A percentile compares a stretch with the other conserved stretches of the same genome.
phyloP scores from a whole-genome alignment of 2,797 vertebrate species.

The Lateolabrax maculatus region DNA sequence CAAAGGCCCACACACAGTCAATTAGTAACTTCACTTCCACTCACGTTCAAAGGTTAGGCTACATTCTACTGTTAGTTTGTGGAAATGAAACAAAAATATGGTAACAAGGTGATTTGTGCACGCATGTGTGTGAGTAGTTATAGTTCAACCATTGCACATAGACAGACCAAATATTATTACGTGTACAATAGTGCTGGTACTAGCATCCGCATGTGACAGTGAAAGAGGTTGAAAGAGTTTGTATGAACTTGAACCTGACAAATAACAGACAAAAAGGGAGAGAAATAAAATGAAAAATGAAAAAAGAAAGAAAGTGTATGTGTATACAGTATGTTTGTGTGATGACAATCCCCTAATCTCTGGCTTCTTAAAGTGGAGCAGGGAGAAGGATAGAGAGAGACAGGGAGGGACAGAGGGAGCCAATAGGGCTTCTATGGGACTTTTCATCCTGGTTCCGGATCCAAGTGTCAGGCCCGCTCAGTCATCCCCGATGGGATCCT shows the following conservation, averaged over 20 bases:
- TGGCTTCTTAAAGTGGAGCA: constrained; percentile 13
- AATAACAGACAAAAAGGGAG: neutral
- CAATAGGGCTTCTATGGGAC: constrained; percentile 34
- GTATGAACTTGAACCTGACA: neutral
- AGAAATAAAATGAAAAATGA: neutral
- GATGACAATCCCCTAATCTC: neutral
- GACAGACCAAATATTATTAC: neutral
- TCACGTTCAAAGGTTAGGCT: constrained; percentile 68
- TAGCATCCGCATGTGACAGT: neutral
- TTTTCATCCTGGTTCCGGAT: constrained; percentile 63
- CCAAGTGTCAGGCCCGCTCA: constrained; percentile 57
- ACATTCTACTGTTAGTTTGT: constrained; percentile 12
- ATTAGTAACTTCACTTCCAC: constrained; percentile 73
- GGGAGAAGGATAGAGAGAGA: constrained; percentile 3
- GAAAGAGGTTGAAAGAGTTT: neutral
- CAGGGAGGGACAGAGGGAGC: constrained; percentile 8
- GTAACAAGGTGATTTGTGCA: neutral
- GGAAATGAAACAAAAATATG: constrained; percentile 17
- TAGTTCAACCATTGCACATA: neutral
- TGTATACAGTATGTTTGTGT: neutral
- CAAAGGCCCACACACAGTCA: constrained; percentile 69
- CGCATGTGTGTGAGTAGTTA: neutral
- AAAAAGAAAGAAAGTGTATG: neutral
- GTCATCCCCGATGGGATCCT: constrained; percentile 66
- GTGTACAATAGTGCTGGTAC: neutral